phyloP scores from a whole-genome alignment of 2,113 vertebrate genomes.

The Miniopterus natalensis region DNA sequence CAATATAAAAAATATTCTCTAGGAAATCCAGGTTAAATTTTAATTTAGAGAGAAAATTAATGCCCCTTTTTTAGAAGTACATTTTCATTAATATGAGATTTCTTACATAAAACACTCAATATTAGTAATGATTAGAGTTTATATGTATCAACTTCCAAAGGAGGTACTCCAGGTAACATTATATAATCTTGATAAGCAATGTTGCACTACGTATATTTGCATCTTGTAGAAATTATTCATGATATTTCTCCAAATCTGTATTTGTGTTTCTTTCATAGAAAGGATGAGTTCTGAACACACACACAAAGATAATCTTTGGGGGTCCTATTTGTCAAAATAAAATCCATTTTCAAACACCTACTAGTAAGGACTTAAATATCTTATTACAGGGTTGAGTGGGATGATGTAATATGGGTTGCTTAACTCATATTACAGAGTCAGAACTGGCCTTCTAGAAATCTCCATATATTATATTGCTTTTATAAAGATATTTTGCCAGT shows the following conservation, averaged over 20 bases:
- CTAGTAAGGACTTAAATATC: background rate
- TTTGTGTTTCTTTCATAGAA: conserved; percentile 25
- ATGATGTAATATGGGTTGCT: background rate
- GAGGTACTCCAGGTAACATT: background rate
- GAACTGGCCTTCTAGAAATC: background rate
- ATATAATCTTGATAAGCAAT: background rate
- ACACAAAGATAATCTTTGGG: background rate
- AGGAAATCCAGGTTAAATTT: conserved; percentile 27
- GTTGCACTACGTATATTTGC: background rate
- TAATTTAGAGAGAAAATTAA: conserved; percentile 36
- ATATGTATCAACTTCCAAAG: background rate
- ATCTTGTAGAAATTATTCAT: conserved; percentile 10
- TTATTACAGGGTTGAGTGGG: background rate
- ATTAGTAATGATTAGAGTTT: conserved; percentile 15
- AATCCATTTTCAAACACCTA: background rate
- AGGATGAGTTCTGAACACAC: background rate
- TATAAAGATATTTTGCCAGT: background rate
- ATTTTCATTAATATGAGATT: conserved; percentile 45
- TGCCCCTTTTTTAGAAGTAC: background rate
- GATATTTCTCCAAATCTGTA: conserved; percentile 11
- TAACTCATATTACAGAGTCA: background rate
- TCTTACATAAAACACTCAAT: background rate
- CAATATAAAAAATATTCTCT: conserved; percentile 45
- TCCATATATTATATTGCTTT: background rate
- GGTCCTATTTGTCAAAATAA: background rate